Base-by-base conservation (phyloP, 2,888 invertebrate species). In the Listrodromus nycthemerus region DNA sequence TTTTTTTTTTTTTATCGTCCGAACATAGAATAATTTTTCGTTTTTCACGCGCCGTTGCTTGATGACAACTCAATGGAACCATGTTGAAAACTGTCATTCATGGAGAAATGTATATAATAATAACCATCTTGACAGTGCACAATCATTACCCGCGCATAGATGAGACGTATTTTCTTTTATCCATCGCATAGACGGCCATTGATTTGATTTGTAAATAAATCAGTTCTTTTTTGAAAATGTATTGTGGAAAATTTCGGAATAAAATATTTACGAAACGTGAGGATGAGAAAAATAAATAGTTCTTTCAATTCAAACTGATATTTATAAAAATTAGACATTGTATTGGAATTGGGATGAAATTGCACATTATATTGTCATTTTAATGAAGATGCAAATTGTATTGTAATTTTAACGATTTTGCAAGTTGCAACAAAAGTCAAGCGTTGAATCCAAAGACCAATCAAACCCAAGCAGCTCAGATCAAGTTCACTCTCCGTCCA, bases 51-150 rank as follows among this genome's bases (percentile, higher is more conserved):
- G 1, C 33, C 33, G 8, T 4, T 24, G 24, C 71, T 58, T 71
- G 58, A 58, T 71, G 71, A 71, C 71, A 71, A 58, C n/a, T 27
- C 24, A 24, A 71, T 0, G 21, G 7, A 41, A 71, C 71, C 71
- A 71, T 61, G 19, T 71, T 71, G 41, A 41, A 33, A 71, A 41
- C 41, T 58, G 41, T 58, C 58, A 71, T 71, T 58, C 58, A 27
- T 16, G 27, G 21, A 8, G 2, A 27, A 58, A 58, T 27, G 27
- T 58, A 24, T 30, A 8, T 33, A 33, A 33, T 33, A 33, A 33
- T 33, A 7, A 33, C 8, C 33, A 33, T 33, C 33, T 33, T 8
- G 33, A 1, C 4, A 8, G 33, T 33, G 33, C 33, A 33, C 33
- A 33, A 33, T 33, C 7, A 33, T 33, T 33, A 33, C 6, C 33